These are phyloP conservation scores for Collichthys lucidus DNA, from an alignment of 2,113 vertebrate genomes.

Conservation along the genomic window DNA sequence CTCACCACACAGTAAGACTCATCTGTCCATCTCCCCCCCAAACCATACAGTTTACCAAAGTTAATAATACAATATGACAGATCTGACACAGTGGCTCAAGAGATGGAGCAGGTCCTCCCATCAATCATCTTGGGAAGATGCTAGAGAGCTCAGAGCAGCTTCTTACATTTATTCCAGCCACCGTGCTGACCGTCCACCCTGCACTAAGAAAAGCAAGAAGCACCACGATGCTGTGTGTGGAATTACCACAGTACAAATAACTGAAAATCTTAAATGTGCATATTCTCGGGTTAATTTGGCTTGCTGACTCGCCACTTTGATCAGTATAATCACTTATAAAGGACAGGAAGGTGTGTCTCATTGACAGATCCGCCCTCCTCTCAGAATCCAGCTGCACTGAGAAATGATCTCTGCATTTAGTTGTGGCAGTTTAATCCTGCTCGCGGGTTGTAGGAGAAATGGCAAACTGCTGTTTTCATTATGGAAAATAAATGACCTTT, in stretches of 20 bases:
- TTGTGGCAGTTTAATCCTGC: conserved; percentile 53
- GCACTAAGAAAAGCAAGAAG: neutral
- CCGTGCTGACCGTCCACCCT: neutral
- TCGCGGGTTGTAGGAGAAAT: conserved; percentile 26
- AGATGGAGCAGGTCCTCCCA: no score
- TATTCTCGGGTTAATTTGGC: conserved; percentile 15
- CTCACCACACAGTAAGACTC: no score
- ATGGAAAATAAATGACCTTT: conserved; percentile 40
- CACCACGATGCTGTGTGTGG: neutral
- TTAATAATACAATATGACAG: no score
- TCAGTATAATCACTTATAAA: conserved; percentile 47
- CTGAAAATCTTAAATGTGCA: neutral
- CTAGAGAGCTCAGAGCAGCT: neutral
- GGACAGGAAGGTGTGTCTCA: conserved; percentile 40
- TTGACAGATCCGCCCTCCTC: conserved; percentile 31
- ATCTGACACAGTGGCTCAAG: no score
- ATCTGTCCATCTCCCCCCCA: no score
- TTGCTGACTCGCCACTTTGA: conserved; percentile 44
- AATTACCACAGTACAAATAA: neutral
- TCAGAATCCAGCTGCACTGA: conserved; percentile 31
- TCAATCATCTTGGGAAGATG: no score
- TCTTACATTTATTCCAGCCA: neutral
- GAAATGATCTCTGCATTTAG: conserved; percentile 47
- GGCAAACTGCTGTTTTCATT: conserved; percentile 44
- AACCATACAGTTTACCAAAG: no score